These are phyloP conservation scores for Pycnonotus jocosus DNA, from an alignment of 2,113 vertebrate genomes.

Conservation along the genomic window DNA sequence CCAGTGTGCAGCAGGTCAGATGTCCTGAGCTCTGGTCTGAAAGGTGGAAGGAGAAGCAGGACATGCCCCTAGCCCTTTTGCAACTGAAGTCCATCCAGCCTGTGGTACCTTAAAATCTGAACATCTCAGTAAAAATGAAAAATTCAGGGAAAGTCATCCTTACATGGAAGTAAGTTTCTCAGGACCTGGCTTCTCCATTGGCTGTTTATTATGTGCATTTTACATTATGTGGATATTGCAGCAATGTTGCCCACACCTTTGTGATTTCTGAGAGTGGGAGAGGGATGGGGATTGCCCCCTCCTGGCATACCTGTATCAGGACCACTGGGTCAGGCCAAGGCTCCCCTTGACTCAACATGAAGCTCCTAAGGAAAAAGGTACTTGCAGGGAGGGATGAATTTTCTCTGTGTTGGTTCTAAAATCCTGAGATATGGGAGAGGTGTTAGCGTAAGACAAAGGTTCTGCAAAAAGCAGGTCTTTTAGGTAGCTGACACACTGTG, in stretches of 20 bases:
- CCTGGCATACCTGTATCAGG: neutral
- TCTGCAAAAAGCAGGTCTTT: neutral
- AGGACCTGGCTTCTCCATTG: neutral
- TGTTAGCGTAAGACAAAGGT: neutral
- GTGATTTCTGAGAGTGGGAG: neutral
- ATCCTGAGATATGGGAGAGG: neutral
- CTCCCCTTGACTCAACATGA: neutral
- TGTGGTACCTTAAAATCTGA: neutral
- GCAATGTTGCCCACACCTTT: neutral
- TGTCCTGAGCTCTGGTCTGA: neutral
- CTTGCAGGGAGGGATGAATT: neutral
- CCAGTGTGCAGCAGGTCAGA: neutral
- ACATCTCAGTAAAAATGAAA: neutral
- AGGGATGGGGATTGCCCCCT: neutral
- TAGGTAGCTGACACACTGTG: accelerated
- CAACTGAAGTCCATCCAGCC: neutral
- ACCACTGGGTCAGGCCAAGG: neutral
- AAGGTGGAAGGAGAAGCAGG: neutral
- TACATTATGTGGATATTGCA: neutral
- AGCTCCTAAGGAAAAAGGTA: neutral
- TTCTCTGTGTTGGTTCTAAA: neutral
- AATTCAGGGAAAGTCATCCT: neutral
- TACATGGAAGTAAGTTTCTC: neutral
- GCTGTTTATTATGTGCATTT: neutral
- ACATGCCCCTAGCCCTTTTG: neutral